Evolutionary conservation across 2,113 vertebrate species (phyloP).

Genomic region (Psephotus haematonotus): DNA sequence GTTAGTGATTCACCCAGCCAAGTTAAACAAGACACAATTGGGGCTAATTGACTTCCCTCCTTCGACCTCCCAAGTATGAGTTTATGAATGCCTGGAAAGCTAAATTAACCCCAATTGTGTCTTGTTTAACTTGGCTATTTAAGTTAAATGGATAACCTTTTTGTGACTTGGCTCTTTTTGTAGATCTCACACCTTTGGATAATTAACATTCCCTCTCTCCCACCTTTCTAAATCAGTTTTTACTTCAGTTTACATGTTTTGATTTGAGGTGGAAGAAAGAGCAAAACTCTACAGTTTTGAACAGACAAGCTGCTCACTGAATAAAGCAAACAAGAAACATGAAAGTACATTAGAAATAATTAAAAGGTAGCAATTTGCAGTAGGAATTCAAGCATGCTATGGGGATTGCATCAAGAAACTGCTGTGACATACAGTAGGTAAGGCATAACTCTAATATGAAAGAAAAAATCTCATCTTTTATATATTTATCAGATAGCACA

Average conservation of each 20-base stretch:
- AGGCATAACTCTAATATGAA: background rate
- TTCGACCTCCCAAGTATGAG: constrained; percentile 61
- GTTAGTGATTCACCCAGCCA: constrained; percentile 19
- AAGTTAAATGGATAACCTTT: constrained; percentile 24
- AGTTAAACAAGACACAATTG: constrained; percentile 65
- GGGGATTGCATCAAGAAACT: background rate
- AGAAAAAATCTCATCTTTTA: background rate
- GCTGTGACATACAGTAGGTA: background rate
- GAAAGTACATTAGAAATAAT: background rate
- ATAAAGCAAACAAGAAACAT: background rate
- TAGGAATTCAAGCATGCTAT: background rate
- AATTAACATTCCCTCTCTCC: background rate
- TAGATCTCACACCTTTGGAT: constrained; percentile 32
- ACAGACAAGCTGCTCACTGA: background rate
- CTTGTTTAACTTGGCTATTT: constrained; percentile 56
- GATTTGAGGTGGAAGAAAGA: background rate
- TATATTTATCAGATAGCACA: background rate
- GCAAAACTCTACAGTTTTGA: background rate
- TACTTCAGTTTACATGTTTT: background rate
- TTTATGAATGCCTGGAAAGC: constrained; percentile 52
- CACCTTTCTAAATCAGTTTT: background rate
- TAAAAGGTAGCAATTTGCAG: background rate
- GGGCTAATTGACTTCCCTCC: constrained; percentile 26
- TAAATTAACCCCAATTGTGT: constrained; percentile 55
- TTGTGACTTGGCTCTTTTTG: constrained; percentile 23